Evolutionary conservation across 2,797 vertebrate species (phyloP).

Genomic region (Odontamblyopus rebecca): DNA sequence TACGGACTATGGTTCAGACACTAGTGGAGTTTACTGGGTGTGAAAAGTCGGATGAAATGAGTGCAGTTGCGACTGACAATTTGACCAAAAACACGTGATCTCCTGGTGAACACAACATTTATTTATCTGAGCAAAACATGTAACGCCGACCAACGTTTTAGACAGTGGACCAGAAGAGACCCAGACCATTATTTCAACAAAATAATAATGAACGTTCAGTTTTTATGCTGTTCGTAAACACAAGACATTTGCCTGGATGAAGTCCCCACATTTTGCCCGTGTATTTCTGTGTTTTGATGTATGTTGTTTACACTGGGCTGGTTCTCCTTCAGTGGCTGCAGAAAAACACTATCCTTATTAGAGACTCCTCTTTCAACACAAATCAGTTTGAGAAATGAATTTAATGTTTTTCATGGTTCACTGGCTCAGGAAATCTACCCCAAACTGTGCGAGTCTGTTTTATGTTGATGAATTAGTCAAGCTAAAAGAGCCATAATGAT

Average conservation of each 20-base stretch:
- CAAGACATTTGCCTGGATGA: background rate
- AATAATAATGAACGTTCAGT: background rate
- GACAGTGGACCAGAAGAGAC: no score
- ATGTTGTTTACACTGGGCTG: conserved; percentile 10
- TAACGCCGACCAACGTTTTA: no score
- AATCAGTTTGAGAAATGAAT: background rate
- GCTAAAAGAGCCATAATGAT: background rate
- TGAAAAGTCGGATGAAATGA: no score
- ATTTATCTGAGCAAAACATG: no score
- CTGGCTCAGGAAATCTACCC: conserved; percentile 3
- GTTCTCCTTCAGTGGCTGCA: conserved; percentile 24
- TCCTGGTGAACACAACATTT: no score
- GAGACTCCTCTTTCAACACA: conserved; percentile 12
- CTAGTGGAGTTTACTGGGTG: no score
- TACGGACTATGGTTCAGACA: no score
- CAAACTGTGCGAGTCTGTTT: background rate
- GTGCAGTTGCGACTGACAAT: no score
- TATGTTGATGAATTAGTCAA: conserved; percentile 1
- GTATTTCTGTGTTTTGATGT: conserved; percentile 11
- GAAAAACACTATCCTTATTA: background rate
- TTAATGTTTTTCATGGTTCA: conserved; percentile 2
- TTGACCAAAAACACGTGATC: no score
- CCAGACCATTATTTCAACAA: background rate
- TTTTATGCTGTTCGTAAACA: background rate
- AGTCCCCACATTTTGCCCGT: background rate